Evolutionary conservation across 2,888 invertebrate genomes (phyloP).

Genomic region (Thalpophila matura): DNA sequence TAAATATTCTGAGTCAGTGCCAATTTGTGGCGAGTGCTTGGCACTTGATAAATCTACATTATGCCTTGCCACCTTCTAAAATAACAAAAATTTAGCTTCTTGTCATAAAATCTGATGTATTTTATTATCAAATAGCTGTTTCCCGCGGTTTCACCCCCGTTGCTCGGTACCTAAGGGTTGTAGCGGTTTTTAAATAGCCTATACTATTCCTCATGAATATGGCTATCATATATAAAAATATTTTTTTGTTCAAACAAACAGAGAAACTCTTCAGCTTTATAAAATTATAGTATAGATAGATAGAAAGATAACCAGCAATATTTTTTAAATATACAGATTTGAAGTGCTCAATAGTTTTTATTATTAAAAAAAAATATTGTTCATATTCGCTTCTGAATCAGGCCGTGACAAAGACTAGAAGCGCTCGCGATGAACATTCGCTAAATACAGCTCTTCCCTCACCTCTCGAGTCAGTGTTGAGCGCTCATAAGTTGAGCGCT

Average conservation of each 20-base stretch:
- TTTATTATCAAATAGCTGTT: too few relatives aligned
- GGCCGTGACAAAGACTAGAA: constrained; percentile 52
- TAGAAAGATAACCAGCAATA: too few relatives aligned
- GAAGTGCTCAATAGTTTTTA: too few relatives aligned
- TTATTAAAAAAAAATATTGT: background rate
- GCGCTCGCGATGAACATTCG: constrained; percentile 71
- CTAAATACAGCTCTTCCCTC: constrained; percentile 74
- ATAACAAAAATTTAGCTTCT: constrained; percentile 23
- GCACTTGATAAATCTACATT: constrained; percentile 59
- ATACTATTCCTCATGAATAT: too few relatives aligned
- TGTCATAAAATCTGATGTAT: constrained; percentile 13
- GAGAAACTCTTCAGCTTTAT: too few relatives aligned
- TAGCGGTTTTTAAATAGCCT: too few relatives aligned
- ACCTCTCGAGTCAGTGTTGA: constrained; percentile 58
- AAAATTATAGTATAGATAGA: too few relatives aligned
- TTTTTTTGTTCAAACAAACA: too few relatives aligned
- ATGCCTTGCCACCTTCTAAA: constrained; percentile 43
- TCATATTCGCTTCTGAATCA: constrained; percentile 61
- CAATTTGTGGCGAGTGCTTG: constrained; percentile 56
- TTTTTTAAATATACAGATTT: too few relatives aligned
- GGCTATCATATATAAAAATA: too few relatives aligned
- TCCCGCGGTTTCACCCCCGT: too few relatives aligned
- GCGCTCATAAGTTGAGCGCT: constrained; percentile 58
- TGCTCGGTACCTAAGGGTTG: too few relatives aligned
- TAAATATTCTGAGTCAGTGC: constrained; percentile 54